Evolutionary conservation across 2,113 vertebrate genomes (phyloP).

Genomic region (Hiodon alosoides): DNA sequence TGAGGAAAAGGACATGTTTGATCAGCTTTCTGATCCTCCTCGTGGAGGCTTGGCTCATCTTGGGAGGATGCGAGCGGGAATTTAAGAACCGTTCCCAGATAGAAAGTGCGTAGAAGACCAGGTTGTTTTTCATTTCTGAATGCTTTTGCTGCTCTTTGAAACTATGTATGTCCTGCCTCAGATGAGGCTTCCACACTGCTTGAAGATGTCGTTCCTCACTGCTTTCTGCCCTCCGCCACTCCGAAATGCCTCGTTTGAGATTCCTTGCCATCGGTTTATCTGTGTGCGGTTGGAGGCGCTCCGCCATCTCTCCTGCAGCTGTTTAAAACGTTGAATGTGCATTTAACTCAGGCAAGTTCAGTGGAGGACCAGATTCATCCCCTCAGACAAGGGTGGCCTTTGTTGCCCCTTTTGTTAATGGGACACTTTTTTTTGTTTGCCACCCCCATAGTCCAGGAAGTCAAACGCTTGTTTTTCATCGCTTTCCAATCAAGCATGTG

Average conservation of each 20-base stretch:
- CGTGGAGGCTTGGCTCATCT: background rate
- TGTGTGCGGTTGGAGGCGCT: background rate
- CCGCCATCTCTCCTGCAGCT: slow-evolving; percentile 20
- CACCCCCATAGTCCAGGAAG: slow-evolving; percentile 15
- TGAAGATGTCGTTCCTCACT: background rate
- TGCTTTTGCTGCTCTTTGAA: too few species aligned
- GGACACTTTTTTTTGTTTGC: slow-evolving; percentile 24
- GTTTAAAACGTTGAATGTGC: slow-evolving; percentile 22
- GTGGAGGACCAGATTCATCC: slow-evolving; percentile 19
- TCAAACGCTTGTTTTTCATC: background rate
- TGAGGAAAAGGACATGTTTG: background rate
- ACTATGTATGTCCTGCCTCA: background rate
- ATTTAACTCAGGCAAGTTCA: slow-evolving; percentile 16
- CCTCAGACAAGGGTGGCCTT: slow-evolving; percentile 27
- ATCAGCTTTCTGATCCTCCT: background rate
- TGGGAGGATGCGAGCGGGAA: background rate
- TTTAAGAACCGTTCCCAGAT: background rate
- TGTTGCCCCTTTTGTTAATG: slow-evolving; percentile 28
- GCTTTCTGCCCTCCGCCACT: background rate
- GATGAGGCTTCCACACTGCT: background rate
- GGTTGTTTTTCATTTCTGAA: background rate
- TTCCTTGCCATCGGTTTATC: background rate
- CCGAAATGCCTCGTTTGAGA: background rate
- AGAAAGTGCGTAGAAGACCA: background rate
- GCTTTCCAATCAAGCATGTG: background rate